A percentile compares a stretch with the other conserved stretches of the same genome.
Conservation (phyloP, 2,888 invertebrate genomes). For the Phania funesta region DNA sequence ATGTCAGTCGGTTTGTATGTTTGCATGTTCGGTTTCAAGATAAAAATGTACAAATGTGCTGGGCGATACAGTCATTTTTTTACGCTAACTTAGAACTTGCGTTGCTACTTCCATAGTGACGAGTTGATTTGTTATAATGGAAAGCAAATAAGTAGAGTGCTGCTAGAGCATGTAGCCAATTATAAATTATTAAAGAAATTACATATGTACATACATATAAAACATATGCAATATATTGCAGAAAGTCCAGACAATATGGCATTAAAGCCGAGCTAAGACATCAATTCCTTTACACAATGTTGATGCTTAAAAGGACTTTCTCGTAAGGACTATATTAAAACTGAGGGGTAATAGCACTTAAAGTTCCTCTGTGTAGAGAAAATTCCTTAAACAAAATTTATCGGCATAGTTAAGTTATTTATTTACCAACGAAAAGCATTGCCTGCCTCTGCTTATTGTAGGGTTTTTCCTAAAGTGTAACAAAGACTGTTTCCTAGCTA, state of each 20-base stretch:
- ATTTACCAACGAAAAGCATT: background rate
- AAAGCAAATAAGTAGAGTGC: conserved; percentile 26
- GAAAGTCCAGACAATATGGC: background rate
- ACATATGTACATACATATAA: background rate
- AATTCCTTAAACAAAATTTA: too few relatives aligned
- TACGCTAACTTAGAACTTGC: background rate
- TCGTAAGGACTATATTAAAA: too few relatives aligned
- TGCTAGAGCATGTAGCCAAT: conserved; percentile 54
- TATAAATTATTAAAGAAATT: conserved; percentile 42
- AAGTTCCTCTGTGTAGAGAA: too few relatives aligned
- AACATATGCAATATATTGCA: background rate
- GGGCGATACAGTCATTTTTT: conserved; percentile 6
- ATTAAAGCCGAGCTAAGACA: too few relatives aligned
- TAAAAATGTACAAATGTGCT: background rate
- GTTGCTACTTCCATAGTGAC: conserved; percentile 50
- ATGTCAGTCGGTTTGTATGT: conserved; percentile 22
- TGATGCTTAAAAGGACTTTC: too few relatives aligned
- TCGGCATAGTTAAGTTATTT: too few relatives aligned
- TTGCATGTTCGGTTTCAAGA: conserved; percentile 2
- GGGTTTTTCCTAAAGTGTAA: background rate
- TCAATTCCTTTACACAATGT: too few relatives aligned
- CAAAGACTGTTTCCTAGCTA: background rate
- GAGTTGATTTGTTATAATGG: conserved; percentile 65
- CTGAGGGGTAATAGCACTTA: too few relatives aligned
- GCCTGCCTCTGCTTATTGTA: background rate